These are phyloP conservation scores for Ophonus ardosiacus DNA, from an alignment of 2,888 invertebrate genomes.

Conservation along the genomic window DNA sequence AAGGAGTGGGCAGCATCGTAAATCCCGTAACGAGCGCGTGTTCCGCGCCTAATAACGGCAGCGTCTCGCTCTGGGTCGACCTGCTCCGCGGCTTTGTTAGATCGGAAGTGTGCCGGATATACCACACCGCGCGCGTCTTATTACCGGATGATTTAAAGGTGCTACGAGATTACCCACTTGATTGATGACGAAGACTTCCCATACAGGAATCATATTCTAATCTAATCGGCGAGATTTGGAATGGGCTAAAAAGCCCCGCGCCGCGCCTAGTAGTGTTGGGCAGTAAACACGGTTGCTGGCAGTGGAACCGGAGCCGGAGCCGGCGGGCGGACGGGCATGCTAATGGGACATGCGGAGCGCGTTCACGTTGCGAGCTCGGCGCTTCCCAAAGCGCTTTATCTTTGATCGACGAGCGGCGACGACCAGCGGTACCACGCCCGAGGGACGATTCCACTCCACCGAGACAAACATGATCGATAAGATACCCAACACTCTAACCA, in stretches of 20 bases:
- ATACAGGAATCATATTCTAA: slow-evolving; percentile 4
- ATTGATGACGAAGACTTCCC: slow-evolving; percentile 42
- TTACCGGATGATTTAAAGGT: slow-evolving; percentile 56
- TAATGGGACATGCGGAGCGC: slow-evolving; percentile 56
- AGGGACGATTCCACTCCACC: slow-evolving; percentile 15
- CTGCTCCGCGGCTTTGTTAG: neutral
- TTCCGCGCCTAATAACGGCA: slow-evolving; percentile 19
- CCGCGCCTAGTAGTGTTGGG: neutral
- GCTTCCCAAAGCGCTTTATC: slow-evolving; percentile 59
- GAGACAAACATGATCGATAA: slow-evolving; percentile 43
- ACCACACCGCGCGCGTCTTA: slow-evolving; percentile 42
- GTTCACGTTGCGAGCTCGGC: slow-evolving; percentile 33
- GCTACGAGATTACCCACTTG: slow-evolving; percentile 56
- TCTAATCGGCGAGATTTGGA: neutral
- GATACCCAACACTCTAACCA: neutral
- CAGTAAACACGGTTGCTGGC: neutral
- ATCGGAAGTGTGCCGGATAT: neutral
- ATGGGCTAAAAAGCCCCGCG: neutral
- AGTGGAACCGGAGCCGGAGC: neutral
- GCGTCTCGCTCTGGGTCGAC: neutral
- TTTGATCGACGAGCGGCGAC: slow-evolving; percentile 54
- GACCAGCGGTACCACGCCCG: slow-evolving; percentile 36
- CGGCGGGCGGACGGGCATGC: slow-evolving; percentile 5
- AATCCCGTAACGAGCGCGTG: slow-evolving; percentile 45
- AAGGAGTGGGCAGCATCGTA: slow-evolving; percentile 1